These are phyloP conservation scores for Clunio marinus DNA, from an alignment of 2,888 invertebrate genomes.

Conservation along the genomic window DNA sequence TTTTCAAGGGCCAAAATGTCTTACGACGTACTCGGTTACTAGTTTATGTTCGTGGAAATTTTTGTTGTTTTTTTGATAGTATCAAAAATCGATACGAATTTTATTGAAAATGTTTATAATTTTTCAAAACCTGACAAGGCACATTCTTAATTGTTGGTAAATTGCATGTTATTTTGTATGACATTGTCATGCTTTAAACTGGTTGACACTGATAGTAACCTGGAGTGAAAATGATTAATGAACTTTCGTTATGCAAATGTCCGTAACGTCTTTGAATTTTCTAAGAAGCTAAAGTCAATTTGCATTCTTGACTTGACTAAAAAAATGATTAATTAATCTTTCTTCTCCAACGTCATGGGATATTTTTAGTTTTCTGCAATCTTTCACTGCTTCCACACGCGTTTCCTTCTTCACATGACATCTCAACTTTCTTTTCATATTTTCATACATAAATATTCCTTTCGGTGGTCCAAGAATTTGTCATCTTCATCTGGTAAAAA, in stretches of 20 bases:
- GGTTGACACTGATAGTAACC: background rate
- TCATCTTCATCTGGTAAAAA: background rate
- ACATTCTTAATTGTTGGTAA: background rate
- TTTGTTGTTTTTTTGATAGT: too few species aligned
- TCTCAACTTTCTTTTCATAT: conserved; percentile 9
- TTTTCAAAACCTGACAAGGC: too few species aligned
- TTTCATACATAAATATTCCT: background rate
- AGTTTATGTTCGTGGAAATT: background rate
- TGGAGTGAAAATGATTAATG: conserved; percentile 27
- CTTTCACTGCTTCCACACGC: conserved; percentile 20
- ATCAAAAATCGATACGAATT: background rate
- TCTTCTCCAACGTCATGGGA: background rate
- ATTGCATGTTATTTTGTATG: background rate
- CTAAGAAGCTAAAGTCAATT: background rate
- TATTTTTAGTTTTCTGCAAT: background rate
- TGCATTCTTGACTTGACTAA: background rate
- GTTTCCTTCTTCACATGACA: conserved; percentile 36
- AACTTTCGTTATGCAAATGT: conserved; percentile 31
- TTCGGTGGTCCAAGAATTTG: conserved; percentile 24
- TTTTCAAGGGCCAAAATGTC: conserved; percentile 5
- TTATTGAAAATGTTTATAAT: background rate
- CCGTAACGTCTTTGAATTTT: background rate
- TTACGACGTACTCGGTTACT: background rate
- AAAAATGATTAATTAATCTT: conserved; percentile 8
- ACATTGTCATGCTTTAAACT: too few species aligned